Conservation (phyloP, 2,113 vertebrate species). For the Raphicerus campestris region DNA sequence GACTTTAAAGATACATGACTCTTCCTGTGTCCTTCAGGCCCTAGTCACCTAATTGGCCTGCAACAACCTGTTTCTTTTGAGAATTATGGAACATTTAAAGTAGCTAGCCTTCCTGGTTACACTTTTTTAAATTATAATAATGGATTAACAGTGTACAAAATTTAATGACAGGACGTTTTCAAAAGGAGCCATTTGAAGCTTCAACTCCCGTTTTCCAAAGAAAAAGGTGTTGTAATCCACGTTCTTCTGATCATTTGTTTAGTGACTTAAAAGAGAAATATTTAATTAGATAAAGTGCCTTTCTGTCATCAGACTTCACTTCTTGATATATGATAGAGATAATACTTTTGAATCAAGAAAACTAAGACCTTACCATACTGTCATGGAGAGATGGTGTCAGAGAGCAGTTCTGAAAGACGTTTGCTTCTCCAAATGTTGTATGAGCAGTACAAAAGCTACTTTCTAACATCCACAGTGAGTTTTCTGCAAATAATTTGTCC, state of each 20-base stretch:
- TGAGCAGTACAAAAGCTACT: neutral
- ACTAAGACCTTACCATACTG: neutral
- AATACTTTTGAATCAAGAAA: neutral
- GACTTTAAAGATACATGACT: slow-evolving; percentile 7
- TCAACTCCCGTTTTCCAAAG: neutral
- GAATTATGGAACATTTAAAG: neutral
- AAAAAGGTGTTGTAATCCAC: neutral
- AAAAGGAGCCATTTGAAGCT: neutral
- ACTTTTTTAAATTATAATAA: neutral
- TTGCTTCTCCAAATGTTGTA: neutral
- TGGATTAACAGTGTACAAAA: neutral
- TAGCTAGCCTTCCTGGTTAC: neutral
- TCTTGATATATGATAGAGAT: neutral
- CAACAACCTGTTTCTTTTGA: neutral
- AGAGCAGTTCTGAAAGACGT: neutral
- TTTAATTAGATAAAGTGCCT: neutral
- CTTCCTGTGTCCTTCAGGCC: neutral
- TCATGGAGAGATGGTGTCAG: neutral
- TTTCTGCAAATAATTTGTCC: neutral
- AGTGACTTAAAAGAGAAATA: neutral
- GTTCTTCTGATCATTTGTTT: neutral
- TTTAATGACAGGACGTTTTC: neutral
- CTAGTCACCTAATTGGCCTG: neutral
- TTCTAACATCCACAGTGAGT: neutral
- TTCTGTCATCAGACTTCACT: neutral